A percentile compares a stretch with the other conserved stretches of the same genome.
phyloP scores from a whole-genome alignment of 1,140 invertebrate species.

The Caenorhabditis briggsae region DNA sequence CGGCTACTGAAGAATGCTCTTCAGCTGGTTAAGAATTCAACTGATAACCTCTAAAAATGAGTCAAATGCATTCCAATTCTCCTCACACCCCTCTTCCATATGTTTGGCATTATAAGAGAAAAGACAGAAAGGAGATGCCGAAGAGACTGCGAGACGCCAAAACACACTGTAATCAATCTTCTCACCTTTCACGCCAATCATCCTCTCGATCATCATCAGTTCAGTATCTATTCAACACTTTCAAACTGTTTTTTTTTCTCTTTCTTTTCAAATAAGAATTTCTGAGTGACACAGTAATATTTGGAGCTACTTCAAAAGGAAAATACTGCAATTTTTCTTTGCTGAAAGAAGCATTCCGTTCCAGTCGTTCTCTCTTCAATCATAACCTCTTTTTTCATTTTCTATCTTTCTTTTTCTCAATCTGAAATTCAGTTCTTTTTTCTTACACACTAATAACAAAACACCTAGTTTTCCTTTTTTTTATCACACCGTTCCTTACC shows the following conservation, averaged over 20 bases:
- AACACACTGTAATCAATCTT: constrained; percentile 54
- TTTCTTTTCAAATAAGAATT: neutral
- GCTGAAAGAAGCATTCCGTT: constrained; percentile 50
- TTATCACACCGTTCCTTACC: constrained; percentile 55
- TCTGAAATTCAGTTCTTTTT: constrained; percentile 16
- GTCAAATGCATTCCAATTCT: constrained; percentile 45
- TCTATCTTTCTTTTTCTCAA: neutral
- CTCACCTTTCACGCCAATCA: constrained; percentile 49
- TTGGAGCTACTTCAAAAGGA: neutral
- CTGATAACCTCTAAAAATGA: constrained; percentile 41
- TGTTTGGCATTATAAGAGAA: too few species aligned
- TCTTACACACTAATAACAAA: constrained; percentile 31
- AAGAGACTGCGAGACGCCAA: constrained; percentile 37
- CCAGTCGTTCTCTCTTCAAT: neutral
- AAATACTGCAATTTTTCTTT: neutral
- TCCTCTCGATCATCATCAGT: constrained; percentile 40
- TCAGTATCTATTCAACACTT: neutral
- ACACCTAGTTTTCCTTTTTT: neutral
- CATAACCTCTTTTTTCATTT: neutral
- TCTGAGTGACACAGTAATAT: neutral
- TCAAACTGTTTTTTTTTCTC: constrained; percentile 46
- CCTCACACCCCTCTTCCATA: neutral
- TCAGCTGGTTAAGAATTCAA: constrained; percentile 18
- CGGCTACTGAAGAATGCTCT: constrained; percentile 27
- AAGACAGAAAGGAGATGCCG: neutral